Base-by-base conservation (phyloP, 2,113 vertebrate genomes). In the Malaclemys terrapin region DNA sequence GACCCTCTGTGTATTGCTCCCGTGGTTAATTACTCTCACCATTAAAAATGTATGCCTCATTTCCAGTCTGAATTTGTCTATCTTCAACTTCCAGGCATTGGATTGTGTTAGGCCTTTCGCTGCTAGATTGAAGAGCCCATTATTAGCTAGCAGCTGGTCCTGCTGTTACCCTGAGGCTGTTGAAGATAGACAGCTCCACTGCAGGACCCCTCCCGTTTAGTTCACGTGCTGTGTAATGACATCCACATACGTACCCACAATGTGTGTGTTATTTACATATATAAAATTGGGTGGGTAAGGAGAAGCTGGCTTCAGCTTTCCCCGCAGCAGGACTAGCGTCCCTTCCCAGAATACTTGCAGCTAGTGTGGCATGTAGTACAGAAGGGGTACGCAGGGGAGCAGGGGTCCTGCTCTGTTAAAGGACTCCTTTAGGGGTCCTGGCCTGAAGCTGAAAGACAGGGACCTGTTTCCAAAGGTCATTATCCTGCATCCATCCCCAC, bases 401-500 rank as follows among this genome's bases (percentile, higher is more conserved):
- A 22, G 35, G 29, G n/a, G 17, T n/a, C 62, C 14, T 35, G 62
- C 62, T 69, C 20, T 7, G 35, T 19, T 69, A n/a, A n/a, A 69
- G 16, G n/a, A 5, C 7, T n/a, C 19, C 35, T 17, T 65, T 35
- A 65, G 31, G 16, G 62, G 31, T 19, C 16, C 57, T 14, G 29
- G 57, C 57, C 17, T 0, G 6, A 19, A 16, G 27, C 4, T 84
- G 50, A 83, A 93, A 20, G 50, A 3, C 16, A 50, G 20, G 84
- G 54, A 82, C 35, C 38, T 87, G 6, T 7, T 45, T n/a, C 79
- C 75, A 7, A 2, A 42, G 79, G 49, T 59, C 65, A 27, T 69
- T 52, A 0, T 0, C 6, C 75, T 69, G 17, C 13, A 38, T 10
- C 79, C 65, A 65, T 8, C 2, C 1, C 4, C 83, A 6, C 8